Conservation (phyloP, 2,113 vertebrate genomes). For the Fulmarus glacialis region DNA sequence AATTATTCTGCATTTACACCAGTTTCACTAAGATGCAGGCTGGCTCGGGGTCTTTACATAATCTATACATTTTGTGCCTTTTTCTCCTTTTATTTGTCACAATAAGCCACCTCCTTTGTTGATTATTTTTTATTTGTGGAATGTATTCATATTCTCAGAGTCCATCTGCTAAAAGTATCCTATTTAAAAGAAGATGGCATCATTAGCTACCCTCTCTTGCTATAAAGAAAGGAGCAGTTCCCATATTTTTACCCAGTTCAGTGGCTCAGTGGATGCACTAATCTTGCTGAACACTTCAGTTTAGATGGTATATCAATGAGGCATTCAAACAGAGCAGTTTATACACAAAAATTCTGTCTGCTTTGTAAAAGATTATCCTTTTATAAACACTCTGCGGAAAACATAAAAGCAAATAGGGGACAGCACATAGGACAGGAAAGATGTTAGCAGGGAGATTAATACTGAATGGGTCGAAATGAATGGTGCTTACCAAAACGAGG, state of each 20-base stretch:
- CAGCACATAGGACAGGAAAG: slow-evolving; percentile 86
- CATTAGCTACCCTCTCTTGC: slow-evolving; percentile 68
- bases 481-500: slow-evolving; percentile 84
- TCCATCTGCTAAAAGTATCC: slow-evolving; percentile 84
- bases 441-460: slow-evolving; percentile 90
- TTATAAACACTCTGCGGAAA: slow-evolving; percentile 86
- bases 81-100: slow-evolving; percentile 17
- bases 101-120: slow-evolving; percentile 39
- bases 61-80: neutral
- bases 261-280: slow-evolving; percentile 77
- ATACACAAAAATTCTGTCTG: slow-evolving; percentile 86
- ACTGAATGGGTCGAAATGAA: slow-evolving; percentile 87
- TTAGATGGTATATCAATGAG: slow-evolving; percentile 85
- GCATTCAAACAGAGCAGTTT: slow-evolving; percentile 83
- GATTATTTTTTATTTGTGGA: slow-evolving; percentile 60
- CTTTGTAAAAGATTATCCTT: slow-evolving; percentile 90
- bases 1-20: slow-evolving; percentile 19
- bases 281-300: slow-evolving; percentile 86
- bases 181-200: slow-evolving; percentile 73
- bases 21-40: neutral
- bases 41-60: neutral
- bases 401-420: slow-evolving; percentile 85
- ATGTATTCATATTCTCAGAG: slow-evolving; percentile 71
- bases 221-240: slow-evolving; percentile 72
- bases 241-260: slow-evolving; percentile 80